Conservation (phyloP, 2,888 invertebrate species). For the Elmis aenea region DNA sequence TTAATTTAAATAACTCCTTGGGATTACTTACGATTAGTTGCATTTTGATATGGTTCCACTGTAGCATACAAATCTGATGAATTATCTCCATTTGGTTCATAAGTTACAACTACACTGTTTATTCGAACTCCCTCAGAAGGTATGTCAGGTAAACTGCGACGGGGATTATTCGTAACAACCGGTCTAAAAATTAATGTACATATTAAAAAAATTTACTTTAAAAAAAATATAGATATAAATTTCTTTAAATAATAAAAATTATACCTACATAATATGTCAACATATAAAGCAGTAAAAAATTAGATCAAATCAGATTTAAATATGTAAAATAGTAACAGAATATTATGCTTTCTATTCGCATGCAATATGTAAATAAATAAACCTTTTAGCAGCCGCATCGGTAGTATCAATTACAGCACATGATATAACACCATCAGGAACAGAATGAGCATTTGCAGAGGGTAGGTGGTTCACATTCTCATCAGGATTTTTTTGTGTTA, state of each 20-base stretch:
- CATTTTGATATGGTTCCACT: slow-evolving; percentile 50
- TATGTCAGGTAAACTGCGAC: slow-evolving; percentile 81
- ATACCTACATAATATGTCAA: background rate
- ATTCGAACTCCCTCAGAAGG: slow-evolving; percentile 54
- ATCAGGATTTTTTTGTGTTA: slow-evolving; percentile 66
- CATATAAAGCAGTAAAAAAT: too few relatives aligned
- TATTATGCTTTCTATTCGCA: too few relatives aligned
- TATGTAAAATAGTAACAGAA: too few relatives aligned
- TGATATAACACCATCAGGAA: too few relatives aligned
- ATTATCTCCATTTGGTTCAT: slow-evolving; percentile 59
- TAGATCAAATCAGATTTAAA: too few relatives aligned
- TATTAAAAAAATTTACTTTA: slow-evolving; percentile 3
- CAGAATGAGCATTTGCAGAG: slow-evolving; percentile 34
- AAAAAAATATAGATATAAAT: slow-evolving; percentile 8
- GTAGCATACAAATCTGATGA: slow-evolving; percentile 83
- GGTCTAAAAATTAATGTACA: slow-evolving; percentile 33
- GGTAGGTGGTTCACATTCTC: slow-evolving; percentile 52
- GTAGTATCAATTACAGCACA: slow-evolving; percentile 14
- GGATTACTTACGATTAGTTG: slow-evolving; percentile 21
- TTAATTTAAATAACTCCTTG: background rate
- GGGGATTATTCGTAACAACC: slow-evolving; percentile 52
- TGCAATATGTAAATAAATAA: too few relatives aligned
- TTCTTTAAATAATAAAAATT: background rate
- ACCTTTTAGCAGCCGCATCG: slow-evolving; percentile 44
- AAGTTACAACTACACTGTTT: slow-evolving; percentile 36